Conservation (phyloP, 2,888 invertebrate genomes). For the Lepidochrysops patricia region DNA sequence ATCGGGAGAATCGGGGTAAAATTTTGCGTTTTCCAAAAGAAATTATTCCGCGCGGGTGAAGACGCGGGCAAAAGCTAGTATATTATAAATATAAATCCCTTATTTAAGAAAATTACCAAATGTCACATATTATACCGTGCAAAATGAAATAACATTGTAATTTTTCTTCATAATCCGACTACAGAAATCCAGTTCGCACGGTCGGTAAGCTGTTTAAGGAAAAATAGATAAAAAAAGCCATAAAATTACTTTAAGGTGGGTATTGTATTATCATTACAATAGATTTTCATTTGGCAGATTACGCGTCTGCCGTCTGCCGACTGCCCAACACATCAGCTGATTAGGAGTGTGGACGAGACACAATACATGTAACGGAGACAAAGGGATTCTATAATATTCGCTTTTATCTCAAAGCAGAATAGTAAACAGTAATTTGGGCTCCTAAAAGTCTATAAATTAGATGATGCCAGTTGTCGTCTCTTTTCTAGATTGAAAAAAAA, state of each 20-base stretch:
- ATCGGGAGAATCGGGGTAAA: too few relatives aligned
- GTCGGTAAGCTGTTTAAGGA: constrained; percentile 27
- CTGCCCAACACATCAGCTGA: constrained; percentile 2
- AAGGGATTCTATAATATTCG: neutral
- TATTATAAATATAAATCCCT: too few relatives aligned
- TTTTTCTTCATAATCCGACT: constrained; percentile 25
- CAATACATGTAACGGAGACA: neutral
- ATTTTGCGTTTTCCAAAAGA: neutral
- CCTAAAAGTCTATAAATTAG: too few relatives aligned
- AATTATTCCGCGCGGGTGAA: too few relatives aligned
- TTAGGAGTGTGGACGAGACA: neutral
- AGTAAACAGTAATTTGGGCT: neutral
- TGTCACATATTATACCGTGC: constrained; percentile 11
- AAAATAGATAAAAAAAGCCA: constrained; percentile 17
- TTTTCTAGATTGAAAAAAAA: too few relatives aligned
- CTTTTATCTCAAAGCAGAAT: neutral
- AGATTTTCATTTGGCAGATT: neutral
- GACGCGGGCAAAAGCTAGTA: too few relatives aligned
- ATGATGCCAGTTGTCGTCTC: too few relatives aligned
- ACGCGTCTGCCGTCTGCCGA: neutral
- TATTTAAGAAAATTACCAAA: neutral
- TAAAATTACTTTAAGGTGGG: constrained; percentile 3
- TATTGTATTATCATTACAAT: neutral
- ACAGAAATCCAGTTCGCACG: constrained; percentile 24
- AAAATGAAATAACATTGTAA: constrained; percentile 16